Evolutionary conservation across 1,140 invertebrate species (phyloP), one percentile per base, ranked within the genome.

Genomic region (Polypedilum pembai): DNA sequence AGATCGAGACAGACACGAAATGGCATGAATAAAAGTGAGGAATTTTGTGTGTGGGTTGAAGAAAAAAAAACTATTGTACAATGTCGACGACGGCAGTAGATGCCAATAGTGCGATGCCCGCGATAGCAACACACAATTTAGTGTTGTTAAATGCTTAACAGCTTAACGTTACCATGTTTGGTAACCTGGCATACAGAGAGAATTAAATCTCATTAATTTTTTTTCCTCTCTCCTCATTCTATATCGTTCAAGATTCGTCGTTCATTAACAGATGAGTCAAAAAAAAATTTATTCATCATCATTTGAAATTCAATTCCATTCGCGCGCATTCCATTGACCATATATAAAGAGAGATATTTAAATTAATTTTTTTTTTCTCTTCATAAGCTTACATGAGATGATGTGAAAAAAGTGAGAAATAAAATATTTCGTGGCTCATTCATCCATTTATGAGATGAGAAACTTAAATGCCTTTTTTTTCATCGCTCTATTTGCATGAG

Each of bases 131-230:
- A 56, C 12, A 56, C 12, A 56, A 56, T 56, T 56, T 56, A n/a
- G 12, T 56, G 45, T 56, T 56, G 45, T 56, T 56, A 56, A 56
- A 56, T 56, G n/a, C 12, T 56, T 56, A 56, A 56, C 45, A 56
- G 45, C 45, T 5, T 56, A 56, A 56, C 45, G 12, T 15, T 15
- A n/a, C 45, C 45, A 56, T 12, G 15, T 12, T 15, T 56, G 45
- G 45, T n/a, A 56, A 56, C 45, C 45, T 56, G 45, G 41, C 41
- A 3, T n/a, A 33, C 24, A 33, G 24, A 3, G 24, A n/a, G 45
- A 56, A 56, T 56, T 56, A 56, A 56, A 56, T 56, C 45, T 56
- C 12, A 56, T 56, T 56, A 56, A 56, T 56, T 56, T 56, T 56
- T 56, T 56, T 56, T 56, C n/a, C n/a, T 56, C 2, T 45, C 41